Base-by-base conservation (phyloP, 2,888 invertebrate genomes). In the Gari tellinella region DNA sequence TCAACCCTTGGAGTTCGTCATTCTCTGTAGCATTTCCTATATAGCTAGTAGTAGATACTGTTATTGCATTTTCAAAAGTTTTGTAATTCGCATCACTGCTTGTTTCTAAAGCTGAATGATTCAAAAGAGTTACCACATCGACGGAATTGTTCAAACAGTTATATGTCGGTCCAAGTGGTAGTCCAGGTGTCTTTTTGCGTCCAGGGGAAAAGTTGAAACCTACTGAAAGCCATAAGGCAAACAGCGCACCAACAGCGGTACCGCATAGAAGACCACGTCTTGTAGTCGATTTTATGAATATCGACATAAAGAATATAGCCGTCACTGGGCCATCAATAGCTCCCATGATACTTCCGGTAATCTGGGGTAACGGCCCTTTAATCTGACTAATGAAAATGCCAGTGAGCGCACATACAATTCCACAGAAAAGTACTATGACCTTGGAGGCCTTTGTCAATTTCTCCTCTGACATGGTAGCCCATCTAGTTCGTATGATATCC, bases 1-100 rank as follows among this genome's bases (percentile, higher is more conserved):
- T 70, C 0, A 70, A 21, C 8, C 66, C 70, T 12, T 45, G 43
- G n/a, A n/a, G n/a, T n/a, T n/a, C n/a, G n/a, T n/a, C n/a, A n/a
- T n/a, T n/a, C n/a, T n/a, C n/a, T n/a, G n/a, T n/a, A n/a, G n/a
- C n/a, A n/a, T n/a, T n/a, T n/a, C n/a, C n/a, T n/a, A n/a, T n/a
- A n/a, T n/a, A n/a, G n/a, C n/a, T n/a, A n/a, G n/a, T n/a, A n/a
- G n/a, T n/a, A n/a, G n/a, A n/a, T n/a, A n/a, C n/a, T n/a, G n/a
- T n/a, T n/a, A n/a, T n/a, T n/a, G n/a, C n/a, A n/a, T n/a, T n/a
- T n/a, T n/a, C n/a, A n/a, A n/a, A n/a, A n/a, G n/a, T n/a, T n/a
- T n/a, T n/a, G n/a, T n/a, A n/a, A n/a, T n/a, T n/a, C n/a, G n/a
- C n/a, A n/a, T n/a, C n/a, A n/a, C n/a, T n/a, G n/a, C n/a, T n/a